Evolutionary conservation across 2,888 invertebrate genomes (phyloP), one percentile per base, ranked within the genome.

Genomic region (Drosophila paranaensis): DNA sequence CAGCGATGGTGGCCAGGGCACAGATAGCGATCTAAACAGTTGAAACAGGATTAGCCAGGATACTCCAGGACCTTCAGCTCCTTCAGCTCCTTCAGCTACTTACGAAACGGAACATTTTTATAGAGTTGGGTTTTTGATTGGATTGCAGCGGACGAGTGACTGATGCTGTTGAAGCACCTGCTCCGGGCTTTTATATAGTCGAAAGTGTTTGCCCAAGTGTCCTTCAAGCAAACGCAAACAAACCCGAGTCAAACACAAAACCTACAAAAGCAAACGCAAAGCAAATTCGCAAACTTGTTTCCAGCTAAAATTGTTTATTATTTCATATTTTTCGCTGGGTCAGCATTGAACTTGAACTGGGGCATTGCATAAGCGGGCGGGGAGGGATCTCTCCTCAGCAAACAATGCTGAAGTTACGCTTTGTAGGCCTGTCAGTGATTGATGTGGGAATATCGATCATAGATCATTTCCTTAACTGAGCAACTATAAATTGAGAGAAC

Each of bases 41-140:
- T 42, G 0, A 13, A 27, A 11, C 2, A 11, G 37, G 20, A 30
- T 9, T 68, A 45, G 61, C 6, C n/a, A 45, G 3, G 20, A 20
- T 20, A 6, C 0, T 46, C 39, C 39, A 14, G 11, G 13, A 56
- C 55, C 37, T 37, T 14, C 14, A 1, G 8, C 25, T 6, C 55
- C 37, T 37, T 14, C 14, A 1, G 8, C 25, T 6, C 2, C 11
- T 2, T 20, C 6, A 2, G 20, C 27, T 66, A 91, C 92, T 90
- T 82, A 93, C 93, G 82, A 91, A 91, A 85, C 93, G 92, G 89
- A 91, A 92, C 93, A 93, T 93, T 66, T 87, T 87, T 91, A 4
- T 75, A 69, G 30, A 27, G 39, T 57, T 58, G 37, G 51, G 16
- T 48, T 51, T 56, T 72, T 39, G 54, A 62, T 55, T 51, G 35